phyloP scores from a whole-genome alignment of 2,113 vertebrate species.

The Nansenia antarctica region DNA sequence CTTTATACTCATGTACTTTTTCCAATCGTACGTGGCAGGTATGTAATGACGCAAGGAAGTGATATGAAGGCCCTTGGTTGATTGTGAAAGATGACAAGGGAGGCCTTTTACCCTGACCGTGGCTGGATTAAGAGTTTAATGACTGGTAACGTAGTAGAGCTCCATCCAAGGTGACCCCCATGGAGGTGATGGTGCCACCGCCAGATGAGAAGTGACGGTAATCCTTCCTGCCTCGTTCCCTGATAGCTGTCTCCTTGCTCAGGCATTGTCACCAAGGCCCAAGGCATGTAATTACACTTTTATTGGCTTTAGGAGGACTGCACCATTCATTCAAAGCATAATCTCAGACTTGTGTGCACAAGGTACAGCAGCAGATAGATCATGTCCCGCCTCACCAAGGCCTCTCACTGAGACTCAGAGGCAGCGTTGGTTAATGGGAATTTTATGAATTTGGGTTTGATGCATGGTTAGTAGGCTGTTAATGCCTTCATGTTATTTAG shows the following conservation, averaged over 20 bases:
- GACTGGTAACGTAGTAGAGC: constrained; percentile 79
- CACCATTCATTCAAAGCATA: constrained; percentile 72
- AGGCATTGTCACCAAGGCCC: constrained; percentile 64
- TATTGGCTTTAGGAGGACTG: constrained; percentile 70
- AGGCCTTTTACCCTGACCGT: constrained; percentile 48
- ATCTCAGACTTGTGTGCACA: constrained; percentile 53
- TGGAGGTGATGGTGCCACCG: constrained; percentile 61
- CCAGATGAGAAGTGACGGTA: constrained; percentile 70
- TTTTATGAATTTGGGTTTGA: constrained; percentile 58
- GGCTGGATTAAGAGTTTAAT: constrained; percentile 79
- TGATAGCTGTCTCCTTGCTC: constrained; percentile 64
- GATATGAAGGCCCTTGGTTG: constrained; percentile 56
- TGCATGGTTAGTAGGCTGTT: constrained; percentile 53
- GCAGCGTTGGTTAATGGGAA: constrained; percentile 43
- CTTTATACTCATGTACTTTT: constrained; percentile 37
- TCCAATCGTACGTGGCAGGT: constrained; percentile 12
- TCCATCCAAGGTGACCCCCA: constrained; percentile 78
- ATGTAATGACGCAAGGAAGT: constrained; percentile 37
- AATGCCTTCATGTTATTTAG: constrained; percentile 43
- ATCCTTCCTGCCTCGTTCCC: constrained; percentile 71
- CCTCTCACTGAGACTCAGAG: constrained; percentile 29
- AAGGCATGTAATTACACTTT: constrained; percentile 77
- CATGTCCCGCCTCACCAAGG: constrained; percentile 57
- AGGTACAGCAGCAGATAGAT: constrained; percentile 53
- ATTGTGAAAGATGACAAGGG: constrained; percentile 65